phyloP scores from a whole-genome alignment of 2,888 invertebrate species.

The Anaspis maculata region DNA sequence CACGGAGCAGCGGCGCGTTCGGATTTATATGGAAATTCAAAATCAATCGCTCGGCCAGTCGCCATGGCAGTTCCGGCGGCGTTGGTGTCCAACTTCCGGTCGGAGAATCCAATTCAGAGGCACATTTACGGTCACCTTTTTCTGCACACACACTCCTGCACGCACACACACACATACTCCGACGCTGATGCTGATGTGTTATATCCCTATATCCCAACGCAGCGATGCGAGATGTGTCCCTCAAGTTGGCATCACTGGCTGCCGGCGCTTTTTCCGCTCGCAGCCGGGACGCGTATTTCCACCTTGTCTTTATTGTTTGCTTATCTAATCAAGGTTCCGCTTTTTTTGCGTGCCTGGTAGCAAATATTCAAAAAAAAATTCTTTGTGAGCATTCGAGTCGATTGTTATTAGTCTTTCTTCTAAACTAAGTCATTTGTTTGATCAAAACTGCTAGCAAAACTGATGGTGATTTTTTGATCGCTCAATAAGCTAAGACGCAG shows the following conservation, averaged over 20 bases:
- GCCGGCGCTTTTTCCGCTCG: conserved; percentile 6
- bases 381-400: too few species aligned
- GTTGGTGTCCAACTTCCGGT: conserved; percentile 25
- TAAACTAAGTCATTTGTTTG: too few species aligned
- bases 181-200: conserved; percentile 14
- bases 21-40: conserved; percentile 40
- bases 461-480: too few species aligned
- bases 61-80: conserved; percentile 27
- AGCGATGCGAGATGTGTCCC: too few species aligned
- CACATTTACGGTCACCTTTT: conserved; percentile 25
- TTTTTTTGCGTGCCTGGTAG: conserved; percentile 6
- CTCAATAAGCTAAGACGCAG: too few species aligned
- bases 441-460: too few species aligned
- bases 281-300: conserved; percentile 10
- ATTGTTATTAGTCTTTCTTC: too few species aligned
- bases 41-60: conserved; percentile 37
- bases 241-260: too few species aligned
- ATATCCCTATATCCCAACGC: conserved; percentile 18
- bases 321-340: conserved; percentile 11
- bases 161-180: too few species aligned
- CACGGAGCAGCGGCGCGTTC: conserved; percentile 24
- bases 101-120: conserved; percentile 25
- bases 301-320: conserved; percentile 15
- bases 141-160: too few species aligned
- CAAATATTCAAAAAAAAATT: too few species aligned